phyloP scores from a whole-genome alignment of 2,888 invertebrate genomes.

The Lithophane leautieri region DNA sequence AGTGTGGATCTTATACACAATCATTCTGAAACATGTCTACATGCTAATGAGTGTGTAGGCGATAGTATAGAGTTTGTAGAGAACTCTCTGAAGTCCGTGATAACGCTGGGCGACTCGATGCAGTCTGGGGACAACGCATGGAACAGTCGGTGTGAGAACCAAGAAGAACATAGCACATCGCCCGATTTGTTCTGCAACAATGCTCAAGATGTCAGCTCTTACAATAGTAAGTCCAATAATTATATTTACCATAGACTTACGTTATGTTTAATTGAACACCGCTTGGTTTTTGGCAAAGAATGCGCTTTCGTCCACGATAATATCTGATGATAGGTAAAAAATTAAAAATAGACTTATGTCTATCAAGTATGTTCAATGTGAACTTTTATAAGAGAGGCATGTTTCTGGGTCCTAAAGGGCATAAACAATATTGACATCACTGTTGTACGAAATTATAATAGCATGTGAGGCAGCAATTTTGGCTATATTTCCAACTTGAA shows the following conservation, averaged over 20 bases:
- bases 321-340: neutral
- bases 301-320: neutral
- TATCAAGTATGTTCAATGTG: neutral
- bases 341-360: neutral
- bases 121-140: constrained; percentile 56
- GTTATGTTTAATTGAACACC: neutral
- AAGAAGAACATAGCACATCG: constrained; percentile 60
- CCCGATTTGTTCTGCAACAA: constrained; percentile 72
- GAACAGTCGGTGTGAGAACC: constrained; percentile 53
- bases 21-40: constrained; percentile 85
- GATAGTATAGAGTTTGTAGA: constrained; percentile 81
- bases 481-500: neutral
- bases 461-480: neutral
- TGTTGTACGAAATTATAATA: neutral
- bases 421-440: neutral
- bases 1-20: constrained; percentile 85
- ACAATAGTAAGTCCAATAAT: constrained; percentile 61
- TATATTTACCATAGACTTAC: neutral
- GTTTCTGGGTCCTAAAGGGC: neutral
- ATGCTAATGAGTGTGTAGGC: constrained; percentile 80
- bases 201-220: constrained; percentile 70
- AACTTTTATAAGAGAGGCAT: neutral
- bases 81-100: constrained; percentile 70
- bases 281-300: neutral
- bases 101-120: constrained; percentile 74